These are phyloP conservation scores for Limnephilus marmoratus DNA, from an alignment of 2,888 invertebrate species.

Conservation along the genomic window DNA sequence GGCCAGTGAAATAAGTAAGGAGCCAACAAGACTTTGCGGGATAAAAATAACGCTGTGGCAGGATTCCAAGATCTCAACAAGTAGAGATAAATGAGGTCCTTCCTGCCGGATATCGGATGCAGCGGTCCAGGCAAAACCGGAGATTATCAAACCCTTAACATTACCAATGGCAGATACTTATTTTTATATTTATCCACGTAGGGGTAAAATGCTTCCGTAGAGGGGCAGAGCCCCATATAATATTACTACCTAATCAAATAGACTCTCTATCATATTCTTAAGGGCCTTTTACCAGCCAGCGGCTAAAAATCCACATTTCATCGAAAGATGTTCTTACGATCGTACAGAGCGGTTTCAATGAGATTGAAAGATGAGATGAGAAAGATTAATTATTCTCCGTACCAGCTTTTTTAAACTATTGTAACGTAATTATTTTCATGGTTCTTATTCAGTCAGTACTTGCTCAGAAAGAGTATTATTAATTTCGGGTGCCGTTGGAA, in stretches of 20 bases:
- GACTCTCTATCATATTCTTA: background rate
- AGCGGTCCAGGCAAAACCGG: constrained; percentile 52
- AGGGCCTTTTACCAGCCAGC: too few species aligned
- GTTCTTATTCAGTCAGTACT: too few species aligned
- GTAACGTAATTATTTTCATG: too few species aligned
- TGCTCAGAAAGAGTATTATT: too few species aligned
- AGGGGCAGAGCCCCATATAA: background rate
- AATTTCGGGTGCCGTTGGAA: too few species aligned
- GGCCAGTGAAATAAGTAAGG: constrained; percentile 13
- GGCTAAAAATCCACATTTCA: too few species aligned
- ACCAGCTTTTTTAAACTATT: too few species aligned
- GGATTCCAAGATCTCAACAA: constrained; percentile 49
- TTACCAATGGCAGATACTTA: constrained; percentile 7
- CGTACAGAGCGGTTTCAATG: too few species aligned
- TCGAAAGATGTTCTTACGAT: too few species aligned
- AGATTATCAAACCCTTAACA: constrained; percentile 53
- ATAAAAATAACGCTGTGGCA: constrained; percentile 44
- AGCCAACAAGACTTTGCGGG: constrained; percentile 12
- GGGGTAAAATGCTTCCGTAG: background rate
- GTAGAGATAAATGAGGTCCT: constrained; percentile 48
- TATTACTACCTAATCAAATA: background rate
- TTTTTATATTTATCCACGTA: background rate
- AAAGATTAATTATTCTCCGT: too few species aligned
- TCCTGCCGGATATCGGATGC: constrained; percentile 44
- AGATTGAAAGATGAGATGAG: too few species aligned